Base-by-base conservation (phyloP, 2,888 invertebrate genomes). In the Meiosimyza platycephala region DNA sequence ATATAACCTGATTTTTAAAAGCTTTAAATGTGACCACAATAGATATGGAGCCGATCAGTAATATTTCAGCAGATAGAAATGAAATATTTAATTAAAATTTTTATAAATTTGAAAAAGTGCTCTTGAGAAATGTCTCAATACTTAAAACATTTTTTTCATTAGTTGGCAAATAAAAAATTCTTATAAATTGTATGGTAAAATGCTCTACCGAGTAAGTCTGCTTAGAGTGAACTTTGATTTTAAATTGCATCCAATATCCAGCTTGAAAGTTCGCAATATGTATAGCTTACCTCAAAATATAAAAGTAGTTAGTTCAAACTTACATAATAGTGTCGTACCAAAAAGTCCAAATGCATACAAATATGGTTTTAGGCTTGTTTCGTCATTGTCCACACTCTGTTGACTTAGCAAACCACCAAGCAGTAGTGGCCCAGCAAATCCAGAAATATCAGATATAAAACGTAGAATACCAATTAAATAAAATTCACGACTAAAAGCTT, bases 341-440 rank as follows among this genome's bases (percentile, higher is more conserved):
- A 93, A 91, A 76, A 96, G 88, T 3, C 92, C 91, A 7, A 88
- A 82, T 1, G 94, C 94, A 82, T 92, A 93, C 2, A 90, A 81
- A 81, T 92, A 93, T 0, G 90, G 88, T 81, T 89, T 89, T 72
- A 91, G 86, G 76, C 93, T 92, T 47, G 89, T 88, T 78, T 90
- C 90, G 79, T 92, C 55, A 48, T 51, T 28, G 6, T 59, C 73
- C 15, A 15, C 65, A 2, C 9, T 51, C 33, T 71, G 66, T 72
- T 85, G 82, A 33, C 89, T 88, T 2, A 99, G 92, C 47, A 99
- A 88, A 81, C 89, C 91, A 83, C 95, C 96, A 1, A 99, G 89
- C 50, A 99, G 88, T 74, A 99, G 87, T 0, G 99, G 99, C 0
- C 96, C 96, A 22, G 93, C 93, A 88, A 99, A 99, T 1, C 93